Evolutionary conservation across 2,113 vertebrate species (phyloP).

Genomic region (Ciconia boyciana): DNA sequence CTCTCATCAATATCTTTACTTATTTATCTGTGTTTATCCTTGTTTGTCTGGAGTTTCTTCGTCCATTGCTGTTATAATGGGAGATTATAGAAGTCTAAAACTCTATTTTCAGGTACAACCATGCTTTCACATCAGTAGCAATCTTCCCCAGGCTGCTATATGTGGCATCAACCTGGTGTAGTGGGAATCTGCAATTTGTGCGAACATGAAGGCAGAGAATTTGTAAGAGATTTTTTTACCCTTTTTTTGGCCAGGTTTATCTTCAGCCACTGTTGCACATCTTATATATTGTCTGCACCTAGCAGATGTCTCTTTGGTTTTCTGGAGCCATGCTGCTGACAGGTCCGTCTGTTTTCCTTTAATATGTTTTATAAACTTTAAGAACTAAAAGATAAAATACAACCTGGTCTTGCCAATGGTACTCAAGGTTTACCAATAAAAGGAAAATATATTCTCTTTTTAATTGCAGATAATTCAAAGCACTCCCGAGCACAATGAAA

Average conservation of each 20-base stretch:
- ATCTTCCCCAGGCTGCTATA: not conserved
- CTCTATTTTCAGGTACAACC: not conserved
- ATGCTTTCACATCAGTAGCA: not conserved
- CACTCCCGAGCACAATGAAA: not conserved
- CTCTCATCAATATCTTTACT: not conserved
- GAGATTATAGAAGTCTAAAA: not conserved
- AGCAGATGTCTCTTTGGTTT: not conserved
- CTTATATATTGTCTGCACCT: not conserved
- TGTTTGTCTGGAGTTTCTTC: not conserved
- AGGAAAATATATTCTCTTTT: not conserved
- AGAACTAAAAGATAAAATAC: not conserved
- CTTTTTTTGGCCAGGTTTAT: not conserved
- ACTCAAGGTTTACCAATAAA: not conserved
- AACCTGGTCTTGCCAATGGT: not conserved
- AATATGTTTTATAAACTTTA: not conserved
- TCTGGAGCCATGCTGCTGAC: not conserved
- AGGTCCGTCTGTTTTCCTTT: not conserved
- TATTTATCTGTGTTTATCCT: not conserved
- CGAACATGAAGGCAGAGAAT: not conserved
- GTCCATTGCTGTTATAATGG: not conserved
- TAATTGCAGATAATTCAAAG: not conserved
- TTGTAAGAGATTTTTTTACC: not conserved
- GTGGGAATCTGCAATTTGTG: not conserved
- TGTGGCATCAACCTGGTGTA: fast-evolving
- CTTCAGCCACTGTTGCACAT: not conserved